Base-by-base conservation (phyloP, 1,140 invertebrate genomes). In the Drosophila kepulauana region DNA sequence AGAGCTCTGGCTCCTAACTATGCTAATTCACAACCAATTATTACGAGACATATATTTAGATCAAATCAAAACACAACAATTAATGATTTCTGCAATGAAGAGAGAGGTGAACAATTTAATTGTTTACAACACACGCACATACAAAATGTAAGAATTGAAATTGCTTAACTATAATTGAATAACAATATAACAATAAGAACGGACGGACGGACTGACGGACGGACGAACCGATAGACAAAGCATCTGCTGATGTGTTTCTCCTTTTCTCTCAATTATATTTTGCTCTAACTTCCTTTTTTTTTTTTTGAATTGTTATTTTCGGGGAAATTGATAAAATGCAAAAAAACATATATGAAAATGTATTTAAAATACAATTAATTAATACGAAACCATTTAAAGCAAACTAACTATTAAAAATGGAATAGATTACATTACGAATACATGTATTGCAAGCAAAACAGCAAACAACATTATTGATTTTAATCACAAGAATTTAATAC, bases 351-450 rank as follows among this genome's bases (percentile, higher is more conserved):
- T 84, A 87, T 41, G 38, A 57, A 82, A 81, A 70, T 67, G 84
- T 88, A 88, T 88, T 88, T 78, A 75, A 84, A 88, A 88, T 88
- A 84, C 84, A 78, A 71, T 51, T 68, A 73, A 80, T 73, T 72
- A 86, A 81, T 80, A 85, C 78, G 35, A 81, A 75, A 81, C 71
- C 66, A 85, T 80, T 78, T 78, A 78, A 88, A 89, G 84, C 85
- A 88, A 84, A 89, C 84, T 89, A 88, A 88, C 84, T 88, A 88
- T 88, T 89, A 84, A 56, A 88, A 87, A 87, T 87, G 84, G 77
- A 79, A 80, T 86, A 85, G 81, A 82, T 69, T 72, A 76, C 74
- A 58, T 62, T 62, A 77, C 33, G 69, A 33, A 45, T 51, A 41
- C 33, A 75, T 72, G 62, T 67, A 61, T 41, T 68, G 41, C 52